Percentiles rank a stretch among this genome's conserved stretches.
phyloP scores from a whole-genome alignment of 2,888 invertebrate species.

The Yponomeuta plumbellus region DNA sequence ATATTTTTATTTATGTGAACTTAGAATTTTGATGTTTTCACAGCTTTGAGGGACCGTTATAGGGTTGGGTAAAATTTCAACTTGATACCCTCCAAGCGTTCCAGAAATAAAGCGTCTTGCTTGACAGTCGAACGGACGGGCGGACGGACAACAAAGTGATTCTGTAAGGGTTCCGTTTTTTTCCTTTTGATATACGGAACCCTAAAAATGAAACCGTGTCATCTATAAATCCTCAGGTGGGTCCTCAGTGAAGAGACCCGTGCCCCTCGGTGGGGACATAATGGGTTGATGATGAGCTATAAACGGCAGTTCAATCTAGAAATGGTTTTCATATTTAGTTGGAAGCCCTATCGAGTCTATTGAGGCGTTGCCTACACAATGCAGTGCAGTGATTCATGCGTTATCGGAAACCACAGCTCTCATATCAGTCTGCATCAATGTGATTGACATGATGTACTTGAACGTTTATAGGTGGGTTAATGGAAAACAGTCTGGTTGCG shows the following conservation, averaged over 20 bases:
- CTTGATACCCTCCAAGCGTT: background rate
- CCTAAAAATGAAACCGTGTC: background rate
- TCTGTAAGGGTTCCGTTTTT: conserved; percentile 10
- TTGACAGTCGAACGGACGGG: conserved; percentile 1
- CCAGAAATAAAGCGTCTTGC: no score
- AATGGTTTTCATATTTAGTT: no score
- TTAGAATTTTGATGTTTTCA: no score
- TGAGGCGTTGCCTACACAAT: background rate
- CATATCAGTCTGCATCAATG: background rate
- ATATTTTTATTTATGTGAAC: no score
- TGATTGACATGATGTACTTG: background rate
- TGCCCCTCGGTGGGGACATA: no score
- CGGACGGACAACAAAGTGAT: conserved; percentile 14
- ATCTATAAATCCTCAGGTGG: no score
- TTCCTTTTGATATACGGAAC: conserved; percentile 9
- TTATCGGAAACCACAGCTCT: background rate
- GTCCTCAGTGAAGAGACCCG: no score
- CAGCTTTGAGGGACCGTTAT: no score
- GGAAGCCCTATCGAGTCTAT: background rate
- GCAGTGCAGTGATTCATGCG: background rate
- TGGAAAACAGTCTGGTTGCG: background rate
- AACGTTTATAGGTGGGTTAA: background rate
- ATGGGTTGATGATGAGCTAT: no score
- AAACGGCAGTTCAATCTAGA: no score
- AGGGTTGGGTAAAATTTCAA: background rate